Base-by-base conservation (phyloP, 2,113 vertebrate species). In the Theristicus caerulescens region DNA sequence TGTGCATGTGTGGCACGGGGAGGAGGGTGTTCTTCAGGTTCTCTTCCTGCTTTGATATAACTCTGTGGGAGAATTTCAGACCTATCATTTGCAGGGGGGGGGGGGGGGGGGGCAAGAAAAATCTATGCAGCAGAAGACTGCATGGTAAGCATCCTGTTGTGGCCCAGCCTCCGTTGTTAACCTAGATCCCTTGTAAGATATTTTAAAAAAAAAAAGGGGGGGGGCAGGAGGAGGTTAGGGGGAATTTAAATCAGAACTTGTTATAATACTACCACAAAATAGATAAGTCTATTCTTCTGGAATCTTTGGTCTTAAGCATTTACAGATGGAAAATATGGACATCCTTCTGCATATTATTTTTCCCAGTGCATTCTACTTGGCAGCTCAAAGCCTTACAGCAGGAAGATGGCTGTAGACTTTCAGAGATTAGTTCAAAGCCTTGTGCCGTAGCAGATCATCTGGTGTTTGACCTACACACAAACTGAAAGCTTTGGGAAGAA, bases 311-410 rank as follows among this genome's bases (percentile, higher is more conserved):
- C 54, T 86, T 90, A 93, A 95, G 79, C 74, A 88, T 86, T 93
- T 88, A 62, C 91, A 97, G 91, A 94, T 91, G 82, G 70, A 90
- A 94, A 95, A 94, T 55, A 82, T 51, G 78, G 72, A 78, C 5
- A 10, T 67, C 62, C 4, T 82, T 96, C 87, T 93, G 87, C 84
- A 78, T 94, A 71, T 90, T 90, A 58, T 34, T 95, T 95, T 94
- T 82, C 95, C 81, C 91, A 93, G 55, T 74, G 47, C 57, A 71
- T 74, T 93, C 78, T 61, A 76, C 62, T 91, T 93, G 90, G 91
- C 83, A 95, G 85, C 44, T 88, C 57, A 79, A 90, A 88, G 74
- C 19, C 58, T 90, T 82, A 31, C 34, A 95, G 84, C 83, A 93
- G 62, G 91, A 93, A 79, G 44, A 84, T 26, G 16, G 44, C 57